Percentiles rank a stretch among this genome's conserved stretches.
Evolutionary conservation across 2,113 vertebrate genomes (phyloP).

Genomic region (Felis chaus): DNA sequence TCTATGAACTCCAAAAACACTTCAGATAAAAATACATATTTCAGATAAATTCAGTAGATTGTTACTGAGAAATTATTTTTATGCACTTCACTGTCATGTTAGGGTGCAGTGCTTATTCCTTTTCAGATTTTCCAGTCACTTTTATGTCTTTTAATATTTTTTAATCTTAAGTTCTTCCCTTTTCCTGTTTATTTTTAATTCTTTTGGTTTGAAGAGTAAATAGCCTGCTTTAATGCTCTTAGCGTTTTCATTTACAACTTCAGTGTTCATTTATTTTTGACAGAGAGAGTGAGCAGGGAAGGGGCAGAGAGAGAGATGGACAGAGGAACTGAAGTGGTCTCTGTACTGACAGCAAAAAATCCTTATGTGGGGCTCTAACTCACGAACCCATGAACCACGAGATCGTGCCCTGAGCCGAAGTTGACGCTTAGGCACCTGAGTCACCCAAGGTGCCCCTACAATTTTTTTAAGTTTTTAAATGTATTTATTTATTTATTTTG

Average conservation of each 20-base stretch:
- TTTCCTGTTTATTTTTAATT: background rate
- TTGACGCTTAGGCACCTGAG: no score
- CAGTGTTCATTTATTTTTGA: background rate
- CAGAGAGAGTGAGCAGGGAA: no score
- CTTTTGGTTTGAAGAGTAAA: background rate
- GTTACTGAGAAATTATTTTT: constrained; percentile 12
- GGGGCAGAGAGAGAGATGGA: no score
- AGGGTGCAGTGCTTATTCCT: background rate
- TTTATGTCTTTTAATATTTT: background rate
- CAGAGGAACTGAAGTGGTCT: no score
- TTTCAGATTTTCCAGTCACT: background rate
- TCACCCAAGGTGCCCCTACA: no score
- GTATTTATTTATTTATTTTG: no score
- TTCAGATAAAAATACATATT: background rate
- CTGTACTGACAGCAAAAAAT: no score
- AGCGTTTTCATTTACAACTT: background rate
- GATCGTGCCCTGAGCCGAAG: no score
- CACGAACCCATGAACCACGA: no score
- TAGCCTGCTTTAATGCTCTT: background rate
- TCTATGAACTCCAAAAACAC: background rate
- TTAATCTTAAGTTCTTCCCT: background rate
- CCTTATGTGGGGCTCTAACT: no score
- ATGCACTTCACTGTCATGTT: background rate
- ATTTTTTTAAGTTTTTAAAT: no score
- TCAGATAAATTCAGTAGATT: background rate